Percentiles rank a stretch among this genome's conserved stretches.
Evolutionary conservation across 2,113 vertebrate species (phyloP).

Genomic region (Corythornis madagascariensis): DNA sequence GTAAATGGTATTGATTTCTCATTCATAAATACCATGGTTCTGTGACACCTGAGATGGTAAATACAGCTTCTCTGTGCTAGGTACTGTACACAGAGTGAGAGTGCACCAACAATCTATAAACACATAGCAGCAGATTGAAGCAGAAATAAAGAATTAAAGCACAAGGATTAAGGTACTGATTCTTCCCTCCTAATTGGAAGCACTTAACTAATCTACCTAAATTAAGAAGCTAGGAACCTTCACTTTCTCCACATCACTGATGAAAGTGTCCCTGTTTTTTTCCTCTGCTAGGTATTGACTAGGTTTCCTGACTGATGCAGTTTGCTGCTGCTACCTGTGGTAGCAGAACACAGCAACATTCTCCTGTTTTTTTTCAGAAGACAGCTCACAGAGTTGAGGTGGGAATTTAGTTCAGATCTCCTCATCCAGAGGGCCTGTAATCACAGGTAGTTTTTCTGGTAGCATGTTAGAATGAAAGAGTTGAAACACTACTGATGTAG

Average conservation of each 20-base stretch:
- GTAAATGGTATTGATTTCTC: not conserved
- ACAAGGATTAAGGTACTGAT: not conserved
- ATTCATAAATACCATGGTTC: not conserved
- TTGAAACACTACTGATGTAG: not conserved
- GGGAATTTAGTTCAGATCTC: not conserved
- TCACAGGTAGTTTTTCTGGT: not conserved
- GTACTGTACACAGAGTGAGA: not conserved
- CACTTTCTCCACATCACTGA: not conserved
- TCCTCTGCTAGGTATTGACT: not conserved
- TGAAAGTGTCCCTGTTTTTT: not conserved
- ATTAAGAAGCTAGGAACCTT: not conserved
- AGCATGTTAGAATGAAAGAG: not conserved
- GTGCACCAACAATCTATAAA: accelerated
- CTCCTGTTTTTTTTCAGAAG: not conserved
- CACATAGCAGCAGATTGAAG: not conserved
- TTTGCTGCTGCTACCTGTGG: not conserved
- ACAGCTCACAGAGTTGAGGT: not conserved
- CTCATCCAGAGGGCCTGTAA: not conserved
- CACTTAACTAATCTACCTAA: not conserved
- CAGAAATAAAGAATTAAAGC: not conserved
- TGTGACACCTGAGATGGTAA: not conserved
- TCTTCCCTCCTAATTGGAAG: not conserved
- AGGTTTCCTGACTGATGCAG: not conserved
- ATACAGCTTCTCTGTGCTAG: not conserved
- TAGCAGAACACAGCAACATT: accelerated